Evolutionary conservation across 2,888 invertebrate species (phyloP).

Genomic region (Drosophila planitibia): DNA sequence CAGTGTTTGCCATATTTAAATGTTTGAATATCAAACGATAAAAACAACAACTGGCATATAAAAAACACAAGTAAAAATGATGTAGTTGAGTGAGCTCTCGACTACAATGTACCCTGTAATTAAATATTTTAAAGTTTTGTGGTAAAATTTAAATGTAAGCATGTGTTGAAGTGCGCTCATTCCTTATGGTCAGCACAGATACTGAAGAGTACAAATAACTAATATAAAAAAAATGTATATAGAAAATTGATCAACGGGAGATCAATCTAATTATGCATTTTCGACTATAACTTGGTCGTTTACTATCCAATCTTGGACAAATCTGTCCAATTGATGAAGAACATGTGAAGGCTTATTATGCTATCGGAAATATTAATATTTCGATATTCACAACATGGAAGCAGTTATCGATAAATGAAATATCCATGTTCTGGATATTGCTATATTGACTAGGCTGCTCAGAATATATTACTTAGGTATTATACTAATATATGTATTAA

Average conservation of each 20-base stretch:
- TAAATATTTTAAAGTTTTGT: neutral
- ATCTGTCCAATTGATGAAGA: neutral
- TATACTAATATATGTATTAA: neutral
- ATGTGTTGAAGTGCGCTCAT: neutral
- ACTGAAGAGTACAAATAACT: neutral
- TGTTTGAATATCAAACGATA: conserved; percentile 40
- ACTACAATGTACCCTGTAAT: conserved; percentile 10
- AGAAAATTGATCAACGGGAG: neutral
- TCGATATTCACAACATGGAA: neutral
- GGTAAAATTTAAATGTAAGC: neutral
- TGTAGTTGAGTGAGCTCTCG: neutral
- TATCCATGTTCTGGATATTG: neutral
- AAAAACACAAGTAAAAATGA: neutral
- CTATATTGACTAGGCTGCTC: neutral
- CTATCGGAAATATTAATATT: no score
- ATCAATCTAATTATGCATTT: neutral
- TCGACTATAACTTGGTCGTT: neutral
- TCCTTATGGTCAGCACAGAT: no score
- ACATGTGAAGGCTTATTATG: neutral
- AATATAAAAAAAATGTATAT: no score
- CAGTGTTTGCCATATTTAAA: conserved; percentile 37
- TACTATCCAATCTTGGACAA: neutral
- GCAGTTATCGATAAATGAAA: neutral
- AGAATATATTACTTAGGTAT: neutral
- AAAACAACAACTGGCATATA: conserved; percentile 23